These are phyloP conservation scores for Mesocentrotus franciscanus DNA, from an alignment of 53 echinoderm and acorn worm species.

Conservation along the genomic window DNA sequence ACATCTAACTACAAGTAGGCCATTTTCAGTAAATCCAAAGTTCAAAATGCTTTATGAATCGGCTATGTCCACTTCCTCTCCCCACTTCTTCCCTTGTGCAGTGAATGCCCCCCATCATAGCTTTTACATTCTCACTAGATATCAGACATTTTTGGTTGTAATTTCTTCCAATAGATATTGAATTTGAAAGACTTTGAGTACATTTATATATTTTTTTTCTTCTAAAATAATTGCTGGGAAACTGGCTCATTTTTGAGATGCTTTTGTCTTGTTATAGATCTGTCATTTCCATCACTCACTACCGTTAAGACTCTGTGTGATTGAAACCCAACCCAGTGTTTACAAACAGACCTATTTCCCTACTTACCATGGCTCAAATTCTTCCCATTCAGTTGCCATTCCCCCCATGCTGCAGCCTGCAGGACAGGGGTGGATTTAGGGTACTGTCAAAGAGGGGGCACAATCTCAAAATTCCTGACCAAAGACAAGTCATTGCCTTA, in stretches of 20 bases:
- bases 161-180: no score
- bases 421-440: not conserved
- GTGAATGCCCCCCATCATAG: no score
- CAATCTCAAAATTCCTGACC: no score
- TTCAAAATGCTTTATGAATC: no score
- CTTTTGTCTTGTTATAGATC: not conserved
- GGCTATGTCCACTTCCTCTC: no score
- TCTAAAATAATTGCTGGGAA: not conserved
- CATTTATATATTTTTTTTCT: not conserved
- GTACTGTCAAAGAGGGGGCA: no score
- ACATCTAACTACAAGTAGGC: no score
- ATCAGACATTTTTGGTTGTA: no score
- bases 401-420: not conserved
- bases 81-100: no score
- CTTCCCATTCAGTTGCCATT: constrained; percentile 31
- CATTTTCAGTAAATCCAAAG: no score
- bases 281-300: constrained; percentile 51
- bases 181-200: no score
- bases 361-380: constrained; percentile 50
- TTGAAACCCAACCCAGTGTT: constrained; percentile 49
- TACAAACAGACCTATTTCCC: constrained; percentile 63
- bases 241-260: not conserved
- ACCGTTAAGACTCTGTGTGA: constrained; percentile 3
- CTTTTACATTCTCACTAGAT: no score
- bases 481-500: not conserved